Evolutionary conservation across 2,113 vertebrate species (phyloP).

Genomic region (Oxyura jamaicensis): DNA sequence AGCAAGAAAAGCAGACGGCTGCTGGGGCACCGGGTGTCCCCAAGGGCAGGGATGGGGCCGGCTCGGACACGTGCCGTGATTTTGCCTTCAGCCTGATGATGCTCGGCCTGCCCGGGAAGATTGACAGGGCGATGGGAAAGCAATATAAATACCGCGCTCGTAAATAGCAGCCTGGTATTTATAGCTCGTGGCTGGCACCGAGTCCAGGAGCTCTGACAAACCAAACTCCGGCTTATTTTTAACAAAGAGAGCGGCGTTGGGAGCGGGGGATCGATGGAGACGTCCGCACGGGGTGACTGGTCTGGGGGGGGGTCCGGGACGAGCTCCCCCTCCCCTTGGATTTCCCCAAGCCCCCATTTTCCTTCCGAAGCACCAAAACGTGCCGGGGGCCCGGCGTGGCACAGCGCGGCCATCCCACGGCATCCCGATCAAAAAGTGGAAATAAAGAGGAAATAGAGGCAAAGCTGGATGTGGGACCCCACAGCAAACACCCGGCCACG

Average conservation of each 20-base stretch:
- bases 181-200: slow-evolving; percentile 18
- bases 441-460: not conserved
- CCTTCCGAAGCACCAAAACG: not conserved
- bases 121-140: not conserved
- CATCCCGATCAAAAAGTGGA: not conserved
- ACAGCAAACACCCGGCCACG: not conserved
- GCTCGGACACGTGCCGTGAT: fast-evolving
- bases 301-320: not conserved
- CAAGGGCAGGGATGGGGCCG: not conserved
- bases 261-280: fast-evolving
- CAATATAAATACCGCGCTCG: not conserved
- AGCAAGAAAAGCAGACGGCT: fast-evolving
- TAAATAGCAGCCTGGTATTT: slow-evolving; percentile 52
- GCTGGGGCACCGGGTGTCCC: fast-evolving
- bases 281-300: not conserved
- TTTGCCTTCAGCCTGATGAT: not conserved
- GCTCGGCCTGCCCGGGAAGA: not conserved
- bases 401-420: not conserved
- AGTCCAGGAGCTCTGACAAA: not conserved
- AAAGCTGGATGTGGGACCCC: not conserved
- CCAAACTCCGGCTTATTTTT: not conserved
- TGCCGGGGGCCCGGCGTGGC: not conserved
- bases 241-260: not conserved
- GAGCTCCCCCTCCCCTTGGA: not conserved
- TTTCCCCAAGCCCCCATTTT: not conserved